Evolutionary conservation across 2,113 vertebrate genomes (phyloP).

Genomic region (Tragelaphus strepsiceros): DNA sequence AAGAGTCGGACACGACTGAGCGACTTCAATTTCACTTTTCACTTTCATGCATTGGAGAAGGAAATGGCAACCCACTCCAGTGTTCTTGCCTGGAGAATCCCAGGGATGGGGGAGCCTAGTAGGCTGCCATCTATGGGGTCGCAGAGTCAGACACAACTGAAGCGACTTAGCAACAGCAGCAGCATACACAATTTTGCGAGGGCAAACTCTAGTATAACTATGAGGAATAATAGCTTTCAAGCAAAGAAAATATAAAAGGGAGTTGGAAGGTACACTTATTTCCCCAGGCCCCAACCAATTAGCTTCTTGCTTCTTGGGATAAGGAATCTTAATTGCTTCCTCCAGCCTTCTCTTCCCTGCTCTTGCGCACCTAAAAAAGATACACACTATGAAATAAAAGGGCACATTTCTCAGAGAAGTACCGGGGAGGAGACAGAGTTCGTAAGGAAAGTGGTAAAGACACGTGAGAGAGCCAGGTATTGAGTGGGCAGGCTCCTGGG

Average conservation of each 20-base stretch:
- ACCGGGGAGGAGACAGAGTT: too few species aligned
- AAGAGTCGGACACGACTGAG: too few species aligned
- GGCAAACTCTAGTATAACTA: background rate
- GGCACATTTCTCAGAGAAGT: background rate
- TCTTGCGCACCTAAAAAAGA: background rate
- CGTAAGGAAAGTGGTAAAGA: background rate
- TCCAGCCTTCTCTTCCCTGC: background rate
- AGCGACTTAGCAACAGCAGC: too few species aligned
- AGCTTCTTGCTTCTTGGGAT: background rate
- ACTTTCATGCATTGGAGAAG: too few species aligned
- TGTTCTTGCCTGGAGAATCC: too few species aligned
- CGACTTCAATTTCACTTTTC: too few species aligned
- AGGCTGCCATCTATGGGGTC: too few species aligned
- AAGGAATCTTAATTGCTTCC: background rate
- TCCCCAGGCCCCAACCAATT: background rate
- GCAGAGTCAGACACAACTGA: too few species aligned
- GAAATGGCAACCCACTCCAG: too few species aligned
- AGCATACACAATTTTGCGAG: background rate
- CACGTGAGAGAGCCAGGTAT: background rate
- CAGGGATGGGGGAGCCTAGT: too few species aligned
- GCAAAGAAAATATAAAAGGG: background rate
- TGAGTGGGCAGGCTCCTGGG: too few species aligned
- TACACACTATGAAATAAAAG: background rate
- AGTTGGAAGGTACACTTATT: background rate
- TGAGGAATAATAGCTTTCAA: background rate